Conservation (phyloP, 2,888 invertebrate species). For the Mechanitis mazaeus region DNA sequence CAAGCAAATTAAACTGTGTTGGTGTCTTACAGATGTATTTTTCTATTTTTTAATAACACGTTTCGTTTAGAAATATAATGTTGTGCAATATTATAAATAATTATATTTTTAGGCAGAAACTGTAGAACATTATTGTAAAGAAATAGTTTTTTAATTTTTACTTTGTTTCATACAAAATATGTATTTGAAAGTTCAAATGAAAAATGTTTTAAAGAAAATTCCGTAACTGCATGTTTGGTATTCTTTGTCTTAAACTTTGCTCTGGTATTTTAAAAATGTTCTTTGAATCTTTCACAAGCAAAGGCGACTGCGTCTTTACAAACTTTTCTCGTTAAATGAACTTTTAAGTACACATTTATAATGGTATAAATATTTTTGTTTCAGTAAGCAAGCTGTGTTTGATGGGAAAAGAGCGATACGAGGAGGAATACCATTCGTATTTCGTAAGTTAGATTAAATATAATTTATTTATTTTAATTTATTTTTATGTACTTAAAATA, state of each 20-base stretch:
- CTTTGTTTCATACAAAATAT: neutral
- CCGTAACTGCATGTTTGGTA: conserved; percentile 11
- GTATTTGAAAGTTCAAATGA: neutral
- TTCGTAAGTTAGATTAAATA: conserved; percentile 85
- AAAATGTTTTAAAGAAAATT: neutral
- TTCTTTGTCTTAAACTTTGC: conserved; percentile 14
- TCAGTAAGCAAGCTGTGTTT: conserved; percentile 95
- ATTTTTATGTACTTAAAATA: no score
- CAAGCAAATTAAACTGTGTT: neutral
- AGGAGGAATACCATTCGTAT: conserved; percentile 97
- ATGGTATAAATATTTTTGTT: conserved; percentile 34
- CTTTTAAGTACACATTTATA: conserved; percentile 8
- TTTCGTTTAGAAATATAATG: no score
- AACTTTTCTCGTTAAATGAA: conserved; percentile 19
- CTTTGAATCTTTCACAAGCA: conserved; percentile 28
- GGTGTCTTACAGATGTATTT: neutral
- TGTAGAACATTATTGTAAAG: no score
- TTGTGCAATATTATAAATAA: no score
- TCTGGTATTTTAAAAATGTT: conserved; percentile 29
- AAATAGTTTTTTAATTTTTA: no score
- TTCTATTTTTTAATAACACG: neutral
- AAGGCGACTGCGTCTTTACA: conserved; percentile 16
- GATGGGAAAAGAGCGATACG: conserved; percentile 97
- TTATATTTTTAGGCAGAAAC: no score
- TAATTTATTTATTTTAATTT: no score